Conservation (phyloP, 1,140 invertebrate genomes). For the Zaprionus vittiger region DNA sequence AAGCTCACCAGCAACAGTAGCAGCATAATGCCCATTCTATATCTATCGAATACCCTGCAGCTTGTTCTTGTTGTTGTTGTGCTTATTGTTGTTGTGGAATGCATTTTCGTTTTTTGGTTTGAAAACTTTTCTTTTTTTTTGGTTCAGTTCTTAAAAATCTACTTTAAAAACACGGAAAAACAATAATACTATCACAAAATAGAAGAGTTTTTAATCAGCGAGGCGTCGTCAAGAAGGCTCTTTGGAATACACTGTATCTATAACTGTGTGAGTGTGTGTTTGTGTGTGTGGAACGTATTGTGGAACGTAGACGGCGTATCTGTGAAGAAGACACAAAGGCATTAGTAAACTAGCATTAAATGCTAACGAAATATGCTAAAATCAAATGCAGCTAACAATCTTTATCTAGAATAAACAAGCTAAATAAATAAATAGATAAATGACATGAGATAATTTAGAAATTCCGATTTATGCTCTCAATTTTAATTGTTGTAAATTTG, state of each 20-base stretch:
- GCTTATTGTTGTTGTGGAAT: slow-evolving; percentile 37
- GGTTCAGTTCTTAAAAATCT: slow-evolving; percentile 47
- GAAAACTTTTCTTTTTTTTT: slow-evolving; percentile 42
- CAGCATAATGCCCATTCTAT: slow-evolving; percentile 42
- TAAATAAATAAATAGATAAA: slow-evolving; percentile 14
- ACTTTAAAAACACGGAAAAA: slow-evolving; percentile 26
- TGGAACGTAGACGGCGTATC: slow-evolving; percentile 59
- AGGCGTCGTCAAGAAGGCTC: slow-evolving; percentile 63
- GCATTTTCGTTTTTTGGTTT: slow-evolving; percentile 43
- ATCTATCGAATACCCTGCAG: slow-evolving; percentile 47
- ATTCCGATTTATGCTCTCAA: slow-evolving; percentile 5
- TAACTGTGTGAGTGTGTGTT: slow-evolving; percentile 1
- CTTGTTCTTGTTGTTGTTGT: slow-evolving; percentile 22
- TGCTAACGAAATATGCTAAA: slow-evolving; percentile 12
- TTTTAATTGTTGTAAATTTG: neutral
- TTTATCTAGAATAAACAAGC: neutral
- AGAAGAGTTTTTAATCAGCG: slow-evolving; percentile 34
- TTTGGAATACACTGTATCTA: slow-evolving; percentile 56
- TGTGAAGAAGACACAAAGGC: slow-evolving; percentile 62
- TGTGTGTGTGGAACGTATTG: slow-evolving; percentile 53
- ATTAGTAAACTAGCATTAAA: slow-evolving; percentile 50
- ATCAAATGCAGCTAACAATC: neutral
- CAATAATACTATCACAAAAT: slow-evolving; percentile 65
- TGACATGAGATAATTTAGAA: slow-evolving; percentile 28
- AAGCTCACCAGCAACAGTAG: slow-evolving; percentile 52